A percentile compares a stretch with the other conserved stretches of the same genome.
Evolutionary conservation across 2,113 vertebrate genomes (phyloP).

Genomic region (Callionymus lyra): DNA sequence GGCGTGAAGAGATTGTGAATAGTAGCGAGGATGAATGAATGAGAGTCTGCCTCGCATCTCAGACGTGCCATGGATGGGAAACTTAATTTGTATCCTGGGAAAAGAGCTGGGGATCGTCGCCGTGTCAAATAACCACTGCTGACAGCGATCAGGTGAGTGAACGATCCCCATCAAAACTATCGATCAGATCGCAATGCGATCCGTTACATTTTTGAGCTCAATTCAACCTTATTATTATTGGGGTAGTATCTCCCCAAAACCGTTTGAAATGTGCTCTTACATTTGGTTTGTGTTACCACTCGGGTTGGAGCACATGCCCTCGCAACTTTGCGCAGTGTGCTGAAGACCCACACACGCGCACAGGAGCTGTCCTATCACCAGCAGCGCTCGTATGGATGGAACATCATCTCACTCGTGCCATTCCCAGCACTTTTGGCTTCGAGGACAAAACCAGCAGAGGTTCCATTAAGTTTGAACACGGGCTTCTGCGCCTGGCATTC

Average conservation of each 20-base stretch:
- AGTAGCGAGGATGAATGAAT: constrained; percentile 54
- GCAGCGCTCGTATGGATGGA: too few species aligned
- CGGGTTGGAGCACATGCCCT: too few species aligned
- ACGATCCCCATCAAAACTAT: constrained; percentile 5
- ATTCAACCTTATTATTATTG: too few species aligned
- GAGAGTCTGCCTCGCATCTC: constrained; percentile 53
- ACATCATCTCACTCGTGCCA: too few species aligned
- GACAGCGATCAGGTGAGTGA: constrained; percentile 69
- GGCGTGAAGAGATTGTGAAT: constrained; percentile 48
- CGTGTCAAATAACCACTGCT: constrained; percentile 70
- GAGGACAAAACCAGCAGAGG: too few species aligned
- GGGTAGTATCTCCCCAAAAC: too few species aligned
- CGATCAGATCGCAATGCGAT: too few species aligned
- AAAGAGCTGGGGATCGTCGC: constrained; percentile 63
- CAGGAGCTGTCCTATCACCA: not conserved
- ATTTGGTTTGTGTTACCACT: too few species aligned
- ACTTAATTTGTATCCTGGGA: constrained; percentile 70
- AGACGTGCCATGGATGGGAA: constrained; percentile 73
- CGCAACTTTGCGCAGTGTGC: constrained; percentile 64
- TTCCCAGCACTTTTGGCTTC: too few species aligned
- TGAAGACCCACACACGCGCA: constrained; percentile 15
- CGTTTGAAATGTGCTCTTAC: too few species aligned
- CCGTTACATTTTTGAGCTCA: not conserved
- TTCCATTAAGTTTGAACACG: not conserved
- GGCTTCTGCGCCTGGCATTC: constrained; percentile 21